A percentile compares a stretch with the other conserved stretches of the same genome.
Conservation (phyloP, 2,113 vertebrate genomes). For the Agapornis roseicollis region DNA sequence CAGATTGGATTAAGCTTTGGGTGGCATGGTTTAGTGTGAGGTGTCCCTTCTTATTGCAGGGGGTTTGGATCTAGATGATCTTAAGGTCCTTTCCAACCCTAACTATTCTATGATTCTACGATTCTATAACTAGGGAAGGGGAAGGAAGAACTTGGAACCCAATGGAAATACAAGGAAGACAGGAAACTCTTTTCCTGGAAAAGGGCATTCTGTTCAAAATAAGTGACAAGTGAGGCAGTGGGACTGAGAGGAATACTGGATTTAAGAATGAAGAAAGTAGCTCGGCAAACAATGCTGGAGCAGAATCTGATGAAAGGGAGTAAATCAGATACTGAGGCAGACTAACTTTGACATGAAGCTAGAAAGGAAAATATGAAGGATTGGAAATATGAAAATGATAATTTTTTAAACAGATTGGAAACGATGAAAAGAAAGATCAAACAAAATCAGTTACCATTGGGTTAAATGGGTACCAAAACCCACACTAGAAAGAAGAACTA, state of each 20-base stretch:
- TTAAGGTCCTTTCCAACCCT: no score
- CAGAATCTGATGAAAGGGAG: background rate
- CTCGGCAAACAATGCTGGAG: background rate
- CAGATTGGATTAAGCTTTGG: no score
- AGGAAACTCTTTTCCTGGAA: background rate
- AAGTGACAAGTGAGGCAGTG: background rate
- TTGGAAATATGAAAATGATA: background rate
- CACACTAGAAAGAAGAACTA: background rate
- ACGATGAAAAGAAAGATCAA: background rate
- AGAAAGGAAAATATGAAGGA: background rate
- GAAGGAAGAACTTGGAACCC: background rate
- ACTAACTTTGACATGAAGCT: background rate
- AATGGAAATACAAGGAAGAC: background rate
- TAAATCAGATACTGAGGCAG: background rate
- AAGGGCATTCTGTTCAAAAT: background rate
- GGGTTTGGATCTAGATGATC: no score
- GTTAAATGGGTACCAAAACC: background rate
- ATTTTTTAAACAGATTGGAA: background rate
- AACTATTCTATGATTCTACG: no score
- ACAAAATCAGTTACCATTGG: background rate
- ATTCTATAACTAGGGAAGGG: background rate
- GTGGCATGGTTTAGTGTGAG: no score
- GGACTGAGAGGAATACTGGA: background rate
- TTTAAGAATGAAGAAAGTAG: background rate
- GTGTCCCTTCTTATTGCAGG: no score